Percentiles rank a stretch among this genome's conserved stretches.
Conservation (phyloP, 2,888 invertebrate species). For the Acrocera orbiculus region DNA sequence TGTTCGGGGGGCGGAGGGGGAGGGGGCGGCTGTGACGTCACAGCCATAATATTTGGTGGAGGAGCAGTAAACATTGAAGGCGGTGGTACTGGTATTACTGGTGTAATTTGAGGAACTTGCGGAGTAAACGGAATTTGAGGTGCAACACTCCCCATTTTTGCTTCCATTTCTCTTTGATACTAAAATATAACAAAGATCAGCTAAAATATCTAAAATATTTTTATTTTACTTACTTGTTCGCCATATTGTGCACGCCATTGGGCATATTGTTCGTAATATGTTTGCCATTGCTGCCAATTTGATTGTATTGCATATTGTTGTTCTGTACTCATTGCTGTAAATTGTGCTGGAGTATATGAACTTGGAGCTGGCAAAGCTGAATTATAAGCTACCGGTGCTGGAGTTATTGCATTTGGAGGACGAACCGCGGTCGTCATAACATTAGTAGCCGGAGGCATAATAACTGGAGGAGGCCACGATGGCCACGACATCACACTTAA, state of each 20-base stretch:
- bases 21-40: slow-evolving; percentile 1
- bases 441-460: slow-evolving; percentile 3
- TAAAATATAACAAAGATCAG: slow-evolving; percentile 12
- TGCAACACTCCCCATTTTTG: slow-evolving; percentile 16
- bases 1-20: slow-evolving; percentile 2
- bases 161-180: slow-evolving; percentile 31
- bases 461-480: background rate
- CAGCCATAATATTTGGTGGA: slow-evolving; percentile 5
- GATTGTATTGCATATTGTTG: slow-evolving; percentile 29
- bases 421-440: background rate
- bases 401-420: slow-evolving; percentile 6
- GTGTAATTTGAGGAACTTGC: too few relatives aligned
- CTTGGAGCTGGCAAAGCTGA: background rate
- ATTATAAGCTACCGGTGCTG: slow-evolving; percentile 1
- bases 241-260: slow-evolving; percentile 32
- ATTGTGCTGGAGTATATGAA: slow-evolving; percentile 20
- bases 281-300: slow-evolving; percentile 32
- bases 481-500: too few relatives aligned
- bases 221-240: slow-evolving; percentile 25
- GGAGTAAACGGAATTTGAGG: slow-evolving; percentile 9
- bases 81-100: slow-evolving; percentile 11
- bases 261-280: slow-evolving; percentile 28
- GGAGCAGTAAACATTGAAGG: slow-evolving; percentile 11
- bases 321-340: slow-evolving; percentile 26
- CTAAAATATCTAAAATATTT: too few relatives aligned